A percentile compares a stretch with the other conserved stretches of the same genome.
phyloP scores from a whole-genome alignment of 2,888 invertebrate species.

The Muscina levida region DNA sequence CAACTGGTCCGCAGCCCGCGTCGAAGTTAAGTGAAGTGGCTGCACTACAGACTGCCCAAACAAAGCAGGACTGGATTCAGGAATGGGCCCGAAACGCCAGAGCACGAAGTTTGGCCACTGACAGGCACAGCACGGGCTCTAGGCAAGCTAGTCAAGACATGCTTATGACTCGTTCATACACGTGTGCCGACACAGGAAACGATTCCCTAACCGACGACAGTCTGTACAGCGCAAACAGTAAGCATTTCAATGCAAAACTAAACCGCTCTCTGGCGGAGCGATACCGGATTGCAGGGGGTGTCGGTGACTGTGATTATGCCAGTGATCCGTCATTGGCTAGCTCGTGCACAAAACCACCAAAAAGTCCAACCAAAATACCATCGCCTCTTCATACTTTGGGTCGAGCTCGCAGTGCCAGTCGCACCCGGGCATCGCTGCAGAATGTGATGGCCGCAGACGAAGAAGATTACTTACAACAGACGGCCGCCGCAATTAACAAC shows the following conservation, averaged over 20 bases:
- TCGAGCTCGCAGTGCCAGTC: slow-evolving; percentile 79
- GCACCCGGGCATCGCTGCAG: slow-evolving; percentile 78
- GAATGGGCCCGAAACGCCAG: slow-evolving; percentile 84
- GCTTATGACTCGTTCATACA: slow-evolving; percentile 79
- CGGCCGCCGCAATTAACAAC: slow-evolving; percentile 78
- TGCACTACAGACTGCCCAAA: slow-evolving; percentile 77
- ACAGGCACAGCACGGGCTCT: slow-evolving; percentile 62
- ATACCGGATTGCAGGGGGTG: slow-evolving; percentile 73
- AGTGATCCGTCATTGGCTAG: slow-evolving; percentile 76
- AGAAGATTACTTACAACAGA: slow-evolving; percentile 81
- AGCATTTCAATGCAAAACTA: slow-evolving; percentile 71
- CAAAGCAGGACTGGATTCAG: slow-evolving; percentile 82
- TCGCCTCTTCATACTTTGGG: slow-evolving; percentile 87
- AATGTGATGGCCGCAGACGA: slow-evolving; percentile 68
- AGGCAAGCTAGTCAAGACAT: slow-evolving; percentile 65
- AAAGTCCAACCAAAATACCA: slow-evolving; percentile 87
- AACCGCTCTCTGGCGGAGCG: slow-evolving; percentile 75
- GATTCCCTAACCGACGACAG: slow-evolving; percentile 77
- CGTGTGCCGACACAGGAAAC: slow-evolving; percentile 73
- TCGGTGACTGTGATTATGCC: slow-evolving; percentile 78
- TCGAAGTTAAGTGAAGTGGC: slow-evolving; percentile 73
- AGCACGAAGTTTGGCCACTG: slow-evolving; percentile 77
- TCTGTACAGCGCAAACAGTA: slow-evolving; percentile 70
- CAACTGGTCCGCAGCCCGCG: slow-evolving; percentile 66
- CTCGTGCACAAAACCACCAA: slow-evolving; percentile 74